These are phyloP conservation scores for Chloebia gouldiae DNA, from an alignment of 2,113 vertebrate species.

Conservation along the genomic window DNA sequence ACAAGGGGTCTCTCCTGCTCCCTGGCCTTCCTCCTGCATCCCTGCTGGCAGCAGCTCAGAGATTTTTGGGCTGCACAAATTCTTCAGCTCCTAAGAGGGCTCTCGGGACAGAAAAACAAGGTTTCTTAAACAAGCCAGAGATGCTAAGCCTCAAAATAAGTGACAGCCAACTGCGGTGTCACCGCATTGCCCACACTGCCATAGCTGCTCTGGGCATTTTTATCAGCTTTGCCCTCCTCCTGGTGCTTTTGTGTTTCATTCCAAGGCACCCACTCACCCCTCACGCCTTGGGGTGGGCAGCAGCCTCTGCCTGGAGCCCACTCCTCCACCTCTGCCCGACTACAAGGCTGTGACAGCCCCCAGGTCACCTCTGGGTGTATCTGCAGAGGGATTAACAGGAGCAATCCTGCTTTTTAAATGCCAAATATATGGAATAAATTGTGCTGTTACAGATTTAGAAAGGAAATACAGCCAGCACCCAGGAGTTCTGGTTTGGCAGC, in stretches of 20 bases:
- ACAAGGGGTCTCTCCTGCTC: not conserved
- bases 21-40: not conserved
- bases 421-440: not conserved
- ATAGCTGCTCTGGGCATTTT: constrained; percentile 18
- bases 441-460: not conserved
- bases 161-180: not conserved
- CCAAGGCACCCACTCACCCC: not conserved
- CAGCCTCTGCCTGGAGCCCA: not conserved
- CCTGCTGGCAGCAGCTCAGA: not conserved
- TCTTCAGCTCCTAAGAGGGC: not conserved
- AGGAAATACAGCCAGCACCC: not conserved
- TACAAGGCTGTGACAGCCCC: not conserved
- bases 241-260: not conserved
- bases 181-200: not conserved
- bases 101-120: not conserved
- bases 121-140: not conserved
- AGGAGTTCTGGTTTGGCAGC: not conserved
- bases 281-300: not conserved
- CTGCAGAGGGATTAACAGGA: not conserved
- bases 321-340: not conserved
- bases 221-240: constrained; percentile 11
- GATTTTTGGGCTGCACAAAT: not conserved
- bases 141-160: not conserved
- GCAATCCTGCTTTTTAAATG: not conserved
- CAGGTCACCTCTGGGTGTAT: not conserved